These are phyloP conservation scores for Nycticryphes semicollaris DNA, from an alignment of 2,113 vertebrate species.

Conservation along the genomic window DNA sequence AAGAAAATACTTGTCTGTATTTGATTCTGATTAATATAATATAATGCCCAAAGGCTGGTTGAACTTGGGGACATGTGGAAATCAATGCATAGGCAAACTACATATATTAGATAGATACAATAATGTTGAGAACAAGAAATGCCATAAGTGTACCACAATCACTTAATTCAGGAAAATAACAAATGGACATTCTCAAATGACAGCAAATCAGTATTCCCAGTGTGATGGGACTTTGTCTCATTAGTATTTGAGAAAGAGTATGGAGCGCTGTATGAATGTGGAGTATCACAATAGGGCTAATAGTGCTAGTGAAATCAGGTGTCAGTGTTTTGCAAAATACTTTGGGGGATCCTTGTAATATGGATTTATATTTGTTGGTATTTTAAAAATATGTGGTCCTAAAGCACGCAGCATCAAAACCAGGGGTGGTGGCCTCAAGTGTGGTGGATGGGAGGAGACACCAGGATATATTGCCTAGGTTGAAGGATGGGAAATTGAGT, in stretches of 20 bases:
- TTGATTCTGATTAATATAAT: not conserved
- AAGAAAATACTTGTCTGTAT: not conserved
- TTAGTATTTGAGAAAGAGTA: not conserved
- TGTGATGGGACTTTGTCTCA: not conserved
- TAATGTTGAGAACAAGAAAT: not conserved
- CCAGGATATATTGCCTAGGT: no score
- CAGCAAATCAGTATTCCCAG: not conserved
- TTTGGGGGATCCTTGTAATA: not conserved
- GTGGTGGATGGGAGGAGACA: not conserved
- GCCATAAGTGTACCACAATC: rapidly evolving
- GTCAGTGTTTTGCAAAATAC: not conserved
- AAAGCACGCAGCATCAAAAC: not conserved
- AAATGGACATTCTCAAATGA: not conserved
- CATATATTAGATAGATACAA: not conserved
- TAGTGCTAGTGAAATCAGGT: not conserved
- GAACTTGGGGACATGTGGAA: not conserved
- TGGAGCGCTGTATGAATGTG: not conserved
- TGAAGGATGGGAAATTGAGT: not conserved
- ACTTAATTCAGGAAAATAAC: not conserved
- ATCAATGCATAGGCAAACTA: not conserved
- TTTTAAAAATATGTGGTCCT: not conserved
- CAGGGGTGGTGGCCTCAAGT: not conserved
- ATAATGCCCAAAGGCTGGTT: not conserved
- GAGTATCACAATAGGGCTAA: not conserved
- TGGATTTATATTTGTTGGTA: not conserved